These are phyloP conservation scores for Tachina fera DNA, from an alignment of 2,888 invertebrate species.

Conservation along the genomic window DNA sequence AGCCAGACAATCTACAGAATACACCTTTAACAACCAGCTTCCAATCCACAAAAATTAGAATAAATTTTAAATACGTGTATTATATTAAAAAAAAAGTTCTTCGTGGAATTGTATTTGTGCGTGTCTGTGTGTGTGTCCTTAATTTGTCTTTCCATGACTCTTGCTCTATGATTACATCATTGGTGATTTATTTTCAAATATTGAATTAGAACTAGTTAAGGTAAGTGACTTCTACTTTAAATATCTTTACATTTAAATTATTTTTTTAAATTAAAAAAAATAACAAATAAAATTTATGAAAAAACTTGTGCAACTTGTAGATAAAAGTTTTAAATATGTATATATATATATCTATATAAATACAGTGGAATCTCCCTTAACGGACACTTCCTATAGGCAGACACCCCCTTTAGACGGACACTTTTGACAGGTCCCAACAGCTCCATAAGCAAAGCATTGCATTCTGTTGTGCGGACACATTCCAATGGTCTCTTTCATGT, in stretches of 20 bases:
- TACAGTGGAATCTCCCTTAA: no score
- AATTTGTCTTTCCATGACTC: conserved; percentile 31
- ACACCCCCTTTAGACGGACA: no score
- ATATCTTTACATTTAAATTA: background rate
- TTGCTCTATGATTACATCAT: conserved; percentile 42
- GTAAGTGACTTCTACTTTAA: conserved; percentile 33
- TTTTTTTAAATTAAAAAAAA: no score
- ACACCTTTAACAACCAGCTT: conserved; percentile 3
- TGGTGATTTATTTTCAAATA: conserved; percentile 5
- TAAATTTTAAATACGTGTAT: conserved; percentile 6
- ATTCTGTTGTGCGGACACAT: no score
- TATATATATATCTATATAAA: no score
- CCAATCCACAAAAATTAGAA: background rate
- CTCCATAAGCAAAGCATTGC: no score
- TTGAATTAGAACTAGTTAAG: conserved; percentile 32
- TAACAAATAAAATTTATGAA: background rate
- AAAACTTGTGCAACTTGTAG: background rate
- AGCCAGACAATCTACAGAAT: background rate
- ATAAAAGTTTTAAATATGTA: no score
- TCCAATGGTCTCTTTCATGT: no score
- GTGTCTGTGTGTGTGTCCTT: conserved; percentile 28
- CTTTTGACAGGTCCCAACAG: no score
- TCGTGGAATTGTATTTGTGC: conserved; percentile 41
- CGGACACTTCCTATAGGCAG: no score
- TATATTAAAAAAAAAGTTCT: conserved; percentile 5